Evolutionary conservation across 1,140 invertebrate genomes (phyloP), one percentile per base, ranked within the genome.

Genomic region (Hycleus cichorii): DNA sequence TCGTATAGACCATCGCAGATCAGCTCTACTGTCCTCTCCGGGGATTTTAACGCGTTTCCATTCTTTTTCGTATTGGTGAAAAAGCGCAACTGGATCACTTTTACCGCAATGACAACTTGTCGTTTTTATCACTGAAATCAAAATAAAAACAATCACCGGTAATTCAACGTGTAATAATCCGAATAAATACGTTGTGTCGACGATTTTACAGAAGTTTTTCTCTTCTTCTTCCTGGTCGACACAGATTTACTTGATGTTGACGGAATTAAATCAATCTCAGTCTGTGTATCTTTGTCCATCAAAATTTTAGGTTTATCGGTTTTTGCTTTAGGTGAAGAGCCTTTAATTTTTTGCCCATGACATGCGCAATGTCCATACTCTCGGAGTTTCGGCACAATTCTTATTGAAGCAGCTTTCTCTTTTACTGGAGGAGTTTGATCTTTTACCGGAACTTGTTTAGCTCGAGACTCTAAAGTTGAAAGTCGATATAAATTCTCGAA

Each of bases 1-100:
- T 49, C 82, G 74, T 9, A 83, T 72, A 46, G 77, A 73, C 83
- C 83, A 87, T 54, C 87, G 78, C 9, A 87, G 60, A 47, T 82
- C 79, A 0, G 76, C 66, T 57, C 80, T 78, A 42, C 77, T 74
- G 59, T 82, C 80, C 72, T 87, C 83, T 24, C 86, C 87, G 3
- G 87, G 87, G 38, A 89, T 65, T 64, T 82, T 83, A 45, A 86
- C 80, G 65, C 84, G 81, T n/a, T 81, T 80, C 88, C 88, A 90
- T 62, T 84, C 75, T 42, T 80, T 75, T 66, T 85, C 80, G 67
- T 89, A 90, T 58, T 87, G 82, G 48, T 89, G 86, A 69, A 89
- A 90, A 7, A 89, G 71, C 8, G 81, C 75, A 2, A 90, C 87
- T 45, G 88, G 87, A 71, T 89, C 87, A 63, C 75, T 79, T 76